Evolutionary conservation across 2,888 invertebrate genomes (phyloP), one percentile per base, ranked within the genome.

Genomic region (Nebria brevicollis): DNA sequence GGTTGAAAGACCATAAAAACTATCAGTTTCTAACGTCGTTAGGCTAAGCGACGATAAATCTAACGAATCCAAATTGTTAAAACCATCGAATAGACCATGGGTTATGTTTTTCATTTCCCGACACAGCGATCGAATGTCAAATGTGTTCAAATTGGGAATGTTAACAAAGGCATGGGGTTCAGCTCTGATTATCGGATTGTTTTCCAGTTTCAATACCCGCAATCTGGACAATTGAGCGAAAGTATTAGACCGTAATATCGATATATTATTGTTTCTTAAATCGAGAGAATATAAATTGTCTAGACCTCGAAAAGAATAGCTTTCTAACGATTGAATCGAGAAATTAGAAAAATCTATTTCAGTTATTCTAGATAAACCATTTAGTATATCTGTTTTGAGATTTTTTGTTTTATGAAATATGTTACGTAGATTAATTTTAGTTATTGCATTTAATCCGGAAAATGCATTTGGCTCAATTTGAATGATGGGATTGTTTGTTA

Each of bases 221-320:
- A 77, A 65, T 5, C 43, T 8, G 4, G 72, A 54, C 15, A 77
- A 41, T n/a, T 66, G 72, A 8, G 64, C 64, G 34, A 77, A 77
- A 13, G 77, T 65, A 72, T 20, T 20, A 20, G 20, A 20, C 20
- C 20, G 20, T 20, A 20, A 20, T 20, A 20, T 20, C 20, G 20
- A 66, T 65, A 77, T 77, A 34, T 77, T 77, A 42, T 77, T 77
- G 26, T 77, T 77, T 34, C 72, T 65, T 15, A 77, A 72, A 65
- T 77, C 34, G n/a, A 77, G 65, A 73, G 64, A 7, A 15, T 34
- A 13, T 13, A 77, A 72, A 66, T 54, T 34, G 41, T 72, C 7
- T 41, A 72, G n/a, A 8, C 77, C 77, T 2, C 15, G 25, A 20
- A 77, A 77, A 4, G 77, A 64, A 41, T 64, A 65, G 4, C 66